These are phyloP conservation scores for Dermochelys coriacea DNA, from an alignment of 2,797 vertebrate species.

Conservation along the genomic window DNA sequence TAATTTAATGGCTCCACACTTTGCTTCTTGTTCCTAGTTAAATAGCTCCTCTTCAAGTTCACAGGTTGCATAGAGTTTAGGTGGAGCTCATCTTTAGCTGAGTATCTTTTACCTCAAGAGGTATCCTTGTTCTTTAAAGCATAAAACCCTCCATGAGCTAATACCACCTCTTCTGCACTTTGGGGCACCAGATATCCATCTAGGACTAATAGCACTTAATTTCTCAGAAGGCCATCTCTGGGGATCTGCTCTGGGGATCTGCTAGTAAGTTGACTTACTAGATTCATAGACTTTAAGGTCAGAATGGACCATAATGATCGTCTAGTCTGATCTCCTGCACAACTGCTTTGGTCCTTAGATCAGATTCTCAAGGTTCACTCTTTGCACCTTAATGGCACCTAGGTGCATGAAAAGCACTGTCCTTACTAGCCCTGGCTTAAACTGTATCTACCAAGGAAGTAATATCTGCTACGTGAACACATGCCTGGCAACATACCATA, in stretches of 20 bases:
- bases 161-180: not conserved
- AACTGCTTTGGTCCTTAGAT: not conserved
- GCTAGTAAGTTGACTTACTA: not conserved
- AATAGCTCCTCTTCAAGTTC: not conserved
- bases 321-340: too few species aligned
- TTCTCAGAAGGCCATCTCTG: not conserved
- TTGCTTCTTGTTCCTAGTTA: not conserved
- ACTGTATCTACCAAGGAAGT: not conserved
- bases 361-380: not conserved
- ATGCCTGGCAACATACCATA: too few species aligned
- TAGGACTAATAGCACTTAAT: not conserved
- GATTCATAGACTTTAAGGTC: too few species aligned
- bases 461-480: not conserved
- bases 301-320: too few species aligned
- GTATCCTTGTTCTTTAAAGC: not conserved
- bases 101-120: not conserved
- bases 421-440: not conserved
- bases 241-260: not conserved
- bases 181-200: not conserved
- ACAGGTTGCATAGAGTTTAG: not conserved
- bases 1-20: not conserved
- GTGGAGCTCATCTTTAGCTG: not conserved
- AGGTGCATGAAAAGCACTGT: not conserved
- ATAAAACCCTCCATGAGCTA: not conserved
- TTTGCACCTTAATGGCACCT: not conserved